Evolutionary conservation across 2,888 invertebrate genomes (phyloP), one percentile per base, ranked within the genome.

Genomic region (Theristus sp.): DNA sequence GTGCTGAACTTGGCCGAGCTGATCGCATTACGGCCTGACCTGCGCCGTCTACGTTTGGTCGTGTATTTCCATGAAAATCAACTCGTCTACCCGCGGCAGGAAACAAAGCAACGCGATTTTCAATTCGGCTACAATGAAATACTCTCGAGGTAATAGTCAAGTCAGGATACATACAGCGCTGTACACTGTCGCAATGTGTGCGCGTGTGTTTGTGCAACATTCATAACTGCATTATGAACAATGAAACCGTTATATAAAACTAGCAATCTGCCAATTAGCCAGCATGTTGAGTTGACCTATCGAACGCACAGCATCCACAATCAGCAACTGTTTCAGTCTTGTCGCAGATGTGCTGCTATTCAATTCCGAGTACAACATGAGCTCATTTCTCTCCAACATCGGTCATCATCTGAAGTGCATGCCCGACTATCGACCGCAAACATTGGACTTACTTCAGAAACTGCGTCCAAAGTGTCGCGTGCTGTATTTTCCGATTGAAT

Each of bases 31-130:
- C 75, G 84, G 52, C 81, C 82, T 1, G 84, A 84, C 71, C 74
- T 85, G 54, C 74, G 73, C 1, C 66, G 66, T 1, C 73, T 81
- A 38, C 20, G 22, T 2, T 86, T 85, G 74, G 78, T 85, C 27
- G 76, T 85, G 0, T 86, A 85, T 69, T 85, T 85, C 68, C 85
- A 86, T 72, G 85, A 86, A 74, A 85, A 86, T 72, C 85, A 86
- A 70, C 73, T 85, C 30, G 78, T 82, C 0, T 85, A 85, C 75
- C 85, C 85, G 0, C 81, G 83, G 22, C 77, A 54, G n/a, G 78
- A 81, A 61, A 78, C 80, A 1, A 82, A 84, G 68, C 80, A 82
- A 54, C 75, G 84, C 63, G 85, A 86, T 72, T 83, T 84, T 65
- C 85, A 85, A 71, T 85, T 82, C 75, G 84, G 84, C 1, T 82